Percentiles rank a stretch among this genome's conserved stretches.
Evolutionary conservation across 2,113 vertebrate genomes (phyloP).

Genomic region (Callorhinus ursinus): DNA sequence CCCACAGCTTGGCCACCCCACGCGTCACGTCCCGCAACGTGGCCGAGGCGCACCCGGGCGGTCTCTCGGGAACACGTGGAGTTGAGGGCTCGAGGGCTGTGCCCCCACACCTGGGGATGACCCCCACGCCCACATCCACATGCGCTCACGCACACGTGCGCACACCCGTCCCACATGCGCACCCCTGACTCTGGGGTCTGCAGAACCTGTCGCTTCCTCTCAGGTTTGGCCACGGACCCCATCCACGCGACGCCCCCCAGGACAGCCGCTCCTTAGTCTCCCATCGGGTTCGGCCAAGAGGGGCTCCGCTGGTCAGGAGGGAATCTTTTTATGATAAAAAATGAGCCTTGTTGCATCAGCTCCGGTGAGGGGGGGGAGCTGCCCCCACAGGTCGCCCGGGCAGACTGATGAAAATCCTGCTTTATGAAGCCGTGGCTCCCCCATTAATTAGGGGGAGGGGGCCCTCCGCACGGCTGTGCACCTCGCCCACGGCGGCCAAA

Average conservation of each 20-base stretch:
- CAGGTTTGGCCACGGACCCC: neutral
- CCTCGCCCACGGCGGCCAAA: conserved; percentile 79
- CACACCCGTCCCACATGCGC: accelerated
- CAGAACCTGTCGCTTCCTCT: neutral
- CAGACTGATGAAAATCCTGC: conserved; percentile 71
- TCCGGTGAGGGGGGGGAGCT: conserved; percentile 29
- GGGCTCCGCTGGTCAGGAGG: neutral
- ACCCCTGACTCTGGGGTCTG: accelerated
- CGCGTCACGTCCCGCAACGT: accelerated
- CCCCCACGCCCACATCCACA: accelerated
- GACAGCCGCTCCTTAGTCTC: neutral
- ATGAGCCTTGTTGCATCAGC: conserved; percentile 37
- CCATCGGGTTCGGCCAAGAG: neutral
- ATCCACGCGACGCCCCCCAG: accelerated
- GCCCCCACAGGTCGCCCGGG: neutral
- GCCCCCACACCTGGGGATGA: accelerated
- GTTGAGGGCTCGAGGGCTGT: neutral
- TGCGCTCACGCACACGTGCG: accelerated
- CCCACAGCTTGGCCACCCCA: accelerated
- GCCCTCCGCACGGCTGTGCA: neutral
- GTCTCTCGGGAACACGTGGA: accelerated
- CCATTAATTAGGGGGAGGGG: conserved; percentile 84
- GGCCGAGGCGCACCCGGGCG: accelerated
- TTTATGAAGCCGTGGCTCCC: conserved; percentile 79
- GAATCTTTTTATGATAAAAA: conserved; percentile 74